phyloP scores from a whole-genome alignment of 1,140 invertebrate species.

The Neodiprion virginianus region DNA sequence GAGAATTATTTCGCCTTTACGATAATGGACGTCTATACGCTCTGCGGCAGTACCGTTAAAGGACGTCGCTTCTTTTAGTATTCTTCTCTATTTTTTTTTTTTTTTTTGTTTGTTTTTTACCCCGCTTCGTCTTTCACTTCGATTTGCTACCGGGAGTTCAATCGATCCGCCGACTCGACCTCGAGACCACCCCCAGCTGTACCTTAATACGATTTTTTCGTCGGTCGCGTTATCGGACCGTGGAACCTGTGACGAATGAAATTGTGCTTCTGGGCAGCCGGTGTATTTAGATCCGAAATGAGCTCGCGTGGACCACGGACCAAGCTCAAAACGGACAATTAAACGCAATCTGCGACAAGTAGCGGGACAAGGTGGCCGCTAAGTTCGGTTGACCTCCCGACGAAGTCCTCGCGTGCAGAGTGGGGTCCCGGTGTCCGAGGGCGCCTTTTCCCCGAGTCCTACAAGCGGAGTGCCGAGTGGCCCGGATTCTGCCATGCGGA shows the following conservation, averaged over 20 bases:
- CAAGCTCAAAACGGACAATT: not conserved
- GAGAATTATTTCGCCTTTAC: not conserved
- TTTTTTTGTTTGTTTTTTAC: not conserved
- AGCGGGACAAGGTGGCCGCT: not conserved
- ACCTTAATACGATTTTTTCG: not conserved
- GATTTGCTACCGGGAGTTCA: not conserved
- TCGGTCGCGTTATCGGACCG: too few relatives aligned
- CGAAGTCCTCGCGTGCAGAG: not conserved
- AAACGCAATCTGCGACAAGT: not conserved
- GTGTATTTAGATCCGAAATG: too few relatives aligned
- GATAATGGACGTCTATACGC: too few relatives aligned
- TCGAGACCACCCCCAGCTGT: too few relatives aligned
- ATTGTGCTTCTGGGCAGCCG: too few relatives aligned
- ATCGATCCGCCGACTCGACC: constrained; percentile 3
- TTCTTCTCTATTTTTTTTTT: not conserved
- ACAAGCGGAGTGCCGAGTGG: not conserved
- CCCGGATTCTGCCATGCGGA: not conserved
- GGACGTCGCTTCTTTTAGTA: not conserved
- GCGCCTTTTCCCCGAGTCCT: not conserved
- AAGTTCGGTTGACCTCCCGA: not conserved
- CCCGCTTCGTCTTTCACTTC: not conserved
- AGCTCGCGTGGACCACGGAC: too few relatives aligned
- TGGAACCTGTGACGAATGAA: too few relatives aligned
- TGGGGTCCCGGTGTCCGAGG: not conserved
- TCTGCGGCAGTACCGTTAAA: not conserved